Base-by-base conservation (phyloP, 2,113 vertebrate species). In the Uria lomvia region DNA sequence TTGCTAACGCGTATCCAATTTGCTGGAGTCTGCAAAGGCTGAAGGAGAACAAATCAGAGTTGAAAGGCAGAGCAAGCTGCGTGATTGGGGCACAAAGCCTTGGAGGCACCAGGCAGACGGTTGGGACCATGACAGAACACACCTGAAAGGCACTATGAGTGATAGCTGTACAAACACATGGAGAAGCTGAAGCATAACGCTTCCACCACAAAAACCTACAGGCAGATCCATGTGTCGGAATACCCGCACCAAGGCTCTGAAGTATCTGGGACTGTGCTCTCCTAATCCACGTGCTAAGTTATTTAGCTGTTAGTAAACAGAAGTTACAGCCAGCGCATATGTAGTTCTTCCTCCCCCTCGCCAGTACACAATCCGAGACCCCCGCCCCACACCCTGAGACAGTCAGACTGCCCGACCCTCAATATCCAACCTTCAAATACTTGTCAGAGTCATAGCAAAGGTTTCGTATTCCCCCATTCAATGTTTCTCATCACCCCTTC, bases 21-120 rank as follows among this genome's bases (percentile, higher is more conserved):
- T 93, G 36, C 85, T 76, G 55, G 77, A 79, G 81, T 76, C 81
- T 88, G 66, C 71, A 70, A 75, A 78, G 53, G 73, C 73, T 77
- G 67, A 84, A 78, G 60, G 73, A 72, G 77, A 96, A 85, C 45
- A 94, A 85, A 85, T 11, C 2, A 2, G 62, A 86, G 21, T 2
- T 68, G 80, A 78, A 85, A 88, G 42, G 40, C 2, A 92, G 15
- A 85, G 67, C 36, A 21, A 68, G 66, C 6, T 30, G 66, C 4
- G 0, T 15, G 40, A 52, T 8, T 22, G 36, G 50, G 34, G 73
- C 66, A 78, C 50, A 84, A 78, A 55, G 53, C 47, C 70, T n/a
- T 47, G 38, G 65, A 77, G 68, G 52, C 52, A 52, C 50, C 68
- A 67, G 38, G 59, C 40, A 76, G 53, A 68, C 23, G 4, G 0